A percentile compares a stretch with the other conserved stretches of the same genome.
These are phyloP conservation scores for Hystrix cristata DNA, from an alignment of 2,113 vertebrate species.

Conservation along the genomic window DNA sequence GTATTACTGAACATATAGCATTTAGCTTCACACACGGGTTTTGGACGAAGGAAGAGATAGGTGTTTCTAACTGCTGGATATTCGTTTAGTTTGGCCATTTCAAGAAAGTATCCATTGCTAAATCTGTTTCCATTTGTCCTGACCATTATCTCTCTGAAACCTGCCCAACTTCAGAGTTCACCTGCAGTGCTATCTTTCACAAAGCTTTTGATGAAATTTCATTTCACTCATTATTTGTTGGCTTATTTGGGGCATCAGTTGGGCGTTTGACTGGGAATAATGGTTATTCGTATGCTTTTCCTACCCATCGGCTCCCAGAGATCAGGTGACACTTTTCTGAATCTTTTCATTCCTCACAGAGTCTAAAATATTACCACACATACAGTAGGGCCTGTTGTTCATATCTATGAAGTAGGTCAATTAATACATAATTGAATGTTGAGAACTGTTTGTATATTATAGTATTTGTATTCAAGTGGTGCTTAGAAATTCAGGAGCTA, in stretches of 20 bases:
- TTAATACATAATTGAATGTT: not conserved
- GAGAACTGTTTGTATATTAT: not conserved
- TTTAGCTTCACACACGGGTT: not conserved
- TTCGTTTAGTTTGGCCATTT: not conserved
- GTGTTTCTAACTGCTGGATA: not conserved
- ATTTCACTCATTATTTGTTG: not conserved
- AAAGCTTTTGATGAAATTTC: not conserved
- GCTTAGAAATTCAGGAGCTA: conserved; percentile 19
- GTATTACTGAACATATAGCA: not conserved
- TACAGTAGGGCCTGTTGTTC: not conserved
- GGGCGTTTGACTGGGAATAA: not conserved
- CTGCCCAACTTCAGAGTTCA: not conserved
- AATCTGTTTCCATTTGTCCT: not conserved
- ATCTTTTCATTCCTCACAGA: conserved; percentile 10
- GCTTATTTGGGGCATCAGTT: not conserved
- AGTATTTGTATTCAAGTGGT: not conserved
- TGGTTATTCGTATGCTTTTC: not conserved
- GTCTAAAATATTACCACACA: not conserved
- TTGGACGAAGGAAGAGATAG: not conserved
- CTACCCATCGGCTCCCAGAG: not conserved
- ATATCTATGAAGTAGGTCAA: conserved; percentile 12
- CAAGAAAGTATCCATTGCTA: not conserved
- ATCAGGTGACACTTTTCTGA: not conserved
- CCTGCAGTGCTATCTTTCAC: not conserved
- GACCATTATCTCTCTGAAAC: not conserved